Evolutionary conservation across 2,888 invertebrate genomes (phyloP), one percentile per base, ranked within the genome.

Genomic region (Clostera curtula): DNA sequence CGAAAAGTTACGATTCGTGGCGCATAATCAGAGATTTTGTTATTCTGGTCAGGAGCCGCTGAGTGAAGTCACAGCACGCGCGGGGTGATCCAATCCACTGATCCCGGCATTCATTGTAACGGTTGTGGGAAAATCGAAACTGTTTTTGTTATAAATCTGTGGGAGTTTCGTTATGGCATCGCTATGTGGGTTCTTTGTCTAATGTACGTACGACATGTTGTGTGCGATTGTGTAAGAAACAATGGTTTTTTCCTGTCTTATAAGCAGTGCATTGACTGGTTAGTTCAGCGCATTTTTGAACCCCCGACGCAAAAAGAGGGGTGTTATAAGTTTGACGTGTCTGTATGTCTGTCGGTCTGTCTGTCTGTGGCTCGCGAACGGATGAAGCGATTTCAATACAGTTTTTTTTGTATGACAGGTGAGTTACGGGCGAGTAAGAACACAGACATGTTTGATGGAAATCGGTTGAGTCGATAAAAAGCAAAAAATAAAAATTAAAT

Each of bases 121-220:
- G 68, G 67, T 72, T 82, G 82, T 83, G 82, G 83, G 82, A 83
- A 80, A 75, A 71, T 72, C 58, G 56, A 64, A 67, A 66, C 57
- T 64, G 69, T 77, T 72, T 72, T 74, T 77, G 68, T 72, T 73
- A 69, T 67, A 70, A 76, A 72, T 74, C 72, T 70, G 75, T 80
- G 82, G 75, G 82, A 80, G 80, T 76, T 70, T 65, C 68, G 55
- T 70, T 79, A 69, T 72, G 70, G 72, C 67, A 54, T 56, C 45
- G 48, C 54, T 52, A 61, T 56, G 42, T 32, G 48, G 39, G 48
- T 36, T 43, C 49, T 62, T 69, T 66, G 61, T 68, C 54, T 51
- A 49, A 46, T 47, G n/a, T 37, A 40, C 40, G 40, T 34, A 30
- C 29, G 26, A n/a, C 20, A 34, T 28, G 16, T 21, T 33, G 25